A percentile compares a stretch with the other conserved stretches of the same genome.
Evolutionary conservation across 2,113 vertebrate genomes (phyloP).

Genomic region (Oncorhynchus masou): DNA sequence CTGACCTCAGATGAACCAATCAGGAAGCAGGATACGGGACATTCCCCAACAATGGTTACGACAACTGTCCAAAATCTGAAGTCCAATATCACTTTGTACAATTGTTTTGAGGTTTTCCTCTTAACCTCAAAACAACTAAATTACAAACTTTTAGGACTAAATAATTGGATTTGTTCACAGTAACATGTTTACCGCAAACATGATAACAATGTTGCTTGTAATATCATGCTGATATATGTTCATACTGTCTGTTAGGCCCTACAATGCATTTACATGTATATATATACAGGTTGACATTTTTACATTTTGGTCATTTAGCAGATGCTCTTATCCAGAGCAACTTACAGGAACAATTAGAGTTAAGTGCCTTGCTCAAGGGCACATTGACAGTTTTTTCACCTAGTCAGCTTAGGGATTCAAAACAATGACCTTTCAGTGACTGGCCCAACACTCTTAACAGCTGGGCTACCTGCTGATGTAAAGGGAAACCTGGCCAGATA

Average conservation of each 20-base stretch:
- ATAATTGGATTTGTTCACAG: background rate
- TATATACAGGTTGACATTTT: conserved; percentile 10
- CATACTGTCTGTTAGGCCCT: too few relatives aligned
- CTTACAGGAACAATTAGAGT: too few relatives aligned
- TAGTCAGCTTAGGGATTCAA: too few relatives aligned
- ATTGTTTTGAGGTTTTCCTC: background rate
- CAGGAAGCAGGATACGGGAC: background rate
- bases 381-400: too few relatives aligned
- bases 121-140: too few relatives aligned
- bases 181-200: background rate
- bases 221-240: background rate
- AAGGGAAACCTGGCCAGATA: conserved; percentile 23
- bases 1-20: conserved; percentile 52
- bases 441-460: too few relatives aligned
- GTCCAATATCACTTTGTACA: background rate
- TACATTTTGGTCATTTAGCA: too few relatives aligned
- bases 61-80: background rate
- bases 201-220: background rate
- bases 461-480: background rate
- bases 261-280: background rate
- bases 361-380: too few relatives aligned
- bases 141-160: too few relatives aligned
- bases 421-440: too few relatives aligned
- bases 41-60: background rate
- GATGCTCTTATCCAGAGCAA: too few relatives aligned